These are phyloP conservation scores for Holacanthus passer DNA, from an alignment of 2,113 vertebrate genomes.

Conservation along the genomic window DNA sequence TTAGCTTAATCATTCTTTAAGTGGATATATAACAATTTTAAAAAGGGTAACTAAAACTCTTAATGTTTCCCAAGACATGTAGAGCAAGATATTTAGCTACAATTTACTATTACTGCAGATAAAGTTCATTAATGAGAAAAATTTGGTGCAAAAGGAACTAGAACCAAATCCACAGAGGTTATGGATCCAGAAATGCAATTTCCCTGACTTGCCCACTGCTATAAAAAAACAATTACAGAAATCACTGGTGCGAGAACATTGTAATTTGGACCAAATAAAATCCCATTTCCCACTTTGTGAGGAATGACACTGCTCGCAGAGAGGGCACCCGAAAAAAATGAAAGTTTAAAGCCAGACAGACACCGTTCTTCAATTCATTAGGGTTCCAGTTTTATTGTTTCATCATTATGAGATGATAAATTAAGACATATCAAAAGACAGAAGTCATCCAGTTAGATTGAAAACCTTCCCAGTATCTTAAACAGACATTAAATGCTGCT, in stretches of 20 bases:
- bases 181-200: constrained; percentile 40
- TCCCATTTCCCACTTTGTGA: constrained; percentile 29
- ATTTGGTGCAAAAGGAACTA: neutral
- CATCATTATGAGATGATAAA: constrained; percentile 46
- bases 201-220: neutral
- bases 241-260: constrained; percentile 36
- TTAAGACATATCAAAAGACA: constrained; percentile 66
- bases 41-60: neutral
- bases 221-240: constrained; percentile 37
- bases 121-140: constrained; percentile 6
- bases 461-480: constrained; percentile 3
- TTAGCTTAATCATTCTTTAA: neutral
- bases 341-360: constrained; percentile 24
- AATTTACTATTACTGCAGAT: neutral
- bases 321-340: neutral
- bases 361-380: constrained; percentile 18
- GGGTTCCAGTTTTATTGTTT: constrained; percentile 74
- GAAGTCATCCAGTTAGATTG: constrained; percentile 22
- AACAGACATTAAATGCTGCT: constrained; percentile 22
- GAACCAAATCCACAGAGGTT: constrained; percentile 9
- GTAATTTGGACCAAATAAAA: constrained; percentile 54
- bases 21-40: neutral
- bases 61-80: neutral
- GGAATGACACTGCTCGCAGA: constrained; percentile 25
- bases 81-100: neutral